These are phyloP conservation scores for Balaenoptera acutorostrata DNA, from an alignment of 2,113 vertebrate genomes.

Conservation along the genomic window DNA sequence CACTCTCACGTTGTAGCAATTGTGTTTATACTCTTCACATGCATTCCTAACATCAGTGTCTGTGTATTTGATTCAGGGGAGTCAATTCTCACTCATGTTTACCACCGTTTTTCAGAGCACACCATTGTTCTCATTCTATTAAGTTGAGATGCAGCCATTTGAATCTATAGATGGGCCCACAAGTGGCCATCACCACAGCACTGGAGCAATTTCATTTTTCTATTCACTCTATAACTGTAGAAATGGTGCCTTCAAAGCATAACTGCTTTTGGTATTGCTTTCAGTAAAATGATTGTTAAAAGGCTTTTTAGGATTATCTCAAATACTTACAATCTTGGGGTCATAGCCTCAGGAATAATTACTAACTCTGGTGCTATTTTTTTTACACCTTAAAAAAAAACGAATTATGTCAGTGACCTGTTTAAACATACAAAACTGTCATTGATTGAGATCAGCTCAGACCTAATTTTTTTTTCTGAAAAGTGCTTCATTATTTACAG, in stretches of 20 bases:
- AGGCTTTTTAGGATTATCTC: neutral
- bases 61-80: neutral
- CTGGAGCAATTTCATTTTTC: neutral
- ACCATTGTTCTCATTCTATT: neutral
- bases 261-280: neutral
- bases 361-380: neutral
- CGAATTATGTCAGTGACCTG: neutral
- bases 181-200: neutral
- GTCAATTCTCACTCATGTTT: neutral
- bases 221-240: neutral
- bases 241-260: neutral
- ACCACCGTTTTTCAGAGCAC: neutral
- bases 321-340: neutral
- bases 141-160: neutral
- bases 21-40: neutral
- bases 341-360: neutral
- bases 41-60: neutral
- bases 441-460: neutral
- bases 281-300: conserved; percentile 15
- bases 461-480: neutral
- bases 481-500: neutral
- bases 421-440: neutral
- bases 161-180: neutral
- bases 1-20: neutral
- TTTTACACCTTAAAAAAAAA: neutral